Evolutionary conservation across 2,888 invertebrate genomes (phyloP).

Genomic region (Lasioglossum calceatum): DNA sequence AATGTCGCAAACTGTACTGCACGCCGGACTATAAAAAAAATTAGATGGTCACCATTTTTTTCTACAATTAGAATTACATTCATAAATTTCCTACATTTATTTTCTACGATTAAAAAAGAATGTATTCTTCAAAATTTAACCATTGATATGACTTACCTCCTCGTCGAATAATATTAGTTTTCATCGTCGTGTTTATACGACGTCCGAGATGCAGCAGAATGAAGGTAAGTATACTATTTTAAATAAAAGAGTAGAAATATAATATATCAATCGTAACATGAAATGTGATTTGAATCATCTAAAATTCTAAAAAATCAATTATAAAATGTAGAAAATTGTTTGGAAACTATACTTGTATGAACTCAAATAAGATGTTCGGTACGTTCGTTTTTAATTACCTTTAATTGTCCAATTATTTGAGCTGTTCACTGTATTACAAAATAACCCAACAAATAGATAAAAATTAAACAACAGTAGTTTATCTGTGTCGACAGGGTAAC

Average conservation of each 20-base stretch:
- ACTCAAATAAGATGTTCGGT: not conserved
- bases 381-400: not conserved
- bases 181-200: not conserved
- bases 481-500: not conserved
- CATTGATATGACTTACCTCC: not conserved
- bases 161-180: not conserved
- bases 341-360: not conserved
- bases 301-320: not conserved
- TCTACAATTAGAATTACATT: too few relatives aligned
- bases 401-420: not conserved
- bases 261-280: not conserved
- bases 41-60: too few relatives aligned
- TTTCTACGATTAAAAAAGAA: too few relatives aligned
- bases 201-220: not conserved
- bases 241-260: not conserved
- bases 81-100: too few relatives aligned
- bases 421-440: not conserved
- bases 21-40: too few relatives aligned
- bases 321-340: not conserved
- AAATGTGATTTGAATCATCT: not conserved
- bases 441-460: not conserved
- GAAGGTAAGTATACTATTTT: not conserved
- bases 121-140: too few relatives aligned
- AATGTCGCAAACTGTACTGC: too few relatives aligned
- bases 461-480: not conserved